Conservation (phyloP, 2,888 invertebrate species). For the Patella pellucida region DNA sequence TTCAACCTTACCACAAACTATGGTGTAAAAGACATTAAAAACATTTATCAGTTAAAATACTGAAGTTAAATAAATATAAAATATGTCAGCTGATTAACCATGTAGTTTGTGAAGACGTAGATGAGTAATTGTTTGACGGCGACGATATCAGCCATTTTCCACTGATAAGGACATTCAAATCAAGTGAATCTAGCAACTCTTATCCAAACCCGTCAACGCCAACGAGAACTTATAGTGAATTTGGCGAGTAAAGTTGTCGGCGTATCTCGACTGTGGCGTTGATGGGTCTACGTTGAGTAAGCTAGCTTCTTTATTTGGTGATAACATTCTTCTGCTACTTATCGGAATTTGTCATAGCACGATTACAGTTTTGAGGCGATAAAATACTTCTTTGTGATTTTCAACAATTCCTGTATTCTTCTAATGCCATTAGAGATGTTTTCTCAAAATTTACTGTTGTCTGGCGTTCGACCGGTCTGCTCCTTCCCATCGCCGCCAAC, state of each 20-base stretch:
- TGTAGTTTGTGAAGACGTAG: too few relatives aligned
- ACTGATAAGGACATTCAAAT: too few relatives aligned
- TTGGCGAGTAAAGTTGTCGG: background rate
- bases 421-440: background rate
- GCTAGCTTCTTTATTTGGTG: background rate
- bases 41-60: too few relatives aligned
- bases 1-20: too few relatives aligned
- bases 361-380: background rate
- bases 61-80: too few relatives aligned
- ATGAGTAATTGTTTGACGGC: too few relatives aligned
- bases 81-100: too few relatives aligned
- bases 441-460: background rate
- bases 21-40: too few relatives aligned
- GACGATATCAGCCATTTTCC: too few relatives aligned
- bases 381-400: slow-evolving; percentile 9
- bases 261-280: background rate
- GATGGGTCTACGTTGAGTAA: background rate
- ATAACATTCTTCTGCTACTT: slow-evolving; percentile 3
- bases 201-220: slow-evolving; percentile 5
- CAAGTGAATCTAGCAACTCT: background rate
- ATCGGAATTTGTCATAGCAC: slow-evolving; percentile 2
- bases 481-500: background rate
- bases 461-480: background rate
- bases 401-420: slow-evolving; percentile 7
- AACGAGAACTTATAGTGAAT: background rate